A percentile compares a stretch with the other conserved stretches of the same genome.
Evolutionary conservation across 2,113 vertebrate species (phyloP).

Genomic region (Corvus moneduloides): DNA sequence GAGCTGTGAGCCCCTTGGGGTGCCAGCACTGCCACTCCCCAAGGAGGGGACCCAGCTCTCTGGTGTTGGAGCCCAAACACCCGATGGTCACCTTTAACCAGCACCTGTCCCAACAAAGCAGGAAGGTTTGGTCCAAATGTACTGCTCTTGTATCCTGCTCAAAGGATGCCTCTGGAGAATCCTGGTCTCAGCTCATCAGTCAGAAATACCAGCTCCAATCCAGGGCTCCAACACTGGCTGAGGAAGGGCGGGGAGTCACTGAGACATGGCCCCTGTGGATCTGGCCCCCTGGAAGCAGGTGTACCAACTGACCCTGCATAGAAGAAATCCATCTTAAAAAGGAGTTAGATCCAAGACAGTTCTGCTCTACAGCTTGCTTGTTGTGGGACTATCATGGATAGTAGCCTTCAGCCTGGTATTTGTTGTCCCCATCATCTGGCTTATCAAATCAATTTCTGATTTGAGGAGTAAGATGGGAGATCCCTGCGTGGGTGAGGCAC

Average conservation of each 20-base stretch:
- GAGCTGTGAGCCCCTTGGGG: fast-evolving
- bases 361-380: not conserved
- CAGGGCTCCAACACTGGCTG: not conserved
- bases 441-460: not conserved
- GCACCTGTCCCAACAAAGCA: not conserved
- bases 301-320: not conserved
- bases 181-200: not conserved
- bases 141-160: not conserved
- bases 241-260: not conserved
- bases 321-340: not conserved
- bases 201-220: not conserved
- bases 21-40: not conserved
- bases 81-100: no score
- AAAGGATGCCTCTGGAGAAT: not conserved
- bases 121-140: not conserved
- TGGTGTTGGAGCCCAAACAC: not conserved
- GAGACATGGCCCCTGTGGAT: not conserved
- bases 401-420: not conserved
- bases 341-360: not conserved
- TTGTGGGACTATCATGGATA: fast-evolving
- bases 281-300: not conserved
- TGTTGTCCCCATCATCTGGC: not conserved
- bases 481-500: not conserved
- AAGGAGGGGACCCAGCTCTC: not conserved
- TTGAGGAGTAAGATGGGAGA: not conserved